phyloP scores from a whole-genome alignment of 2,113 vertebrate species.

The Myotis yumanensis region DNA sequence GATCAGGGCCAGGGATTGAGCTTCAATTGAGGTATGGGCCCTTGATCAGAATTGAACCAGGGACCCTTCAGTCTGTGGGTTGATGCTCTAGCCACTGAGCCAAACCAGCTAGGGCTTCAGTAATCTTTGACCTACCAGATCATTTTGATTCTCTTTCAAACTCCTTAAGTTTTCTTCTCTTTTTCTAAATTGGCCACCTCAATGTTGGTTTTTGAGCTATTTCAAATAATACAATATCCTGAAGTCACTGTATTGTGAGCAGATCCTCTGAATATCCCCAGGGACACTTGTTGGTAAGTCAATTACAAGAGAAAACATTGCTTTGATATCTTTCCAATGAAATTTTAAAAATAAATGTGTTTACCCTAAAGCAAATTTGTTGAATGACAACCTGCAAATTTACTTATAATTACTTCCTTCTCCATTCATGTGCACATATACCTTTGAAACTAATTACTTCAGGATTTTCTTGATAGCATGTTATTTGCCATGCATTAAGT shows the following conservation, averaged over 20 bases:
- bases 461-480: slow-evolving; percentile 76
- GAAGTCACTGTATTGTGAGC: not conserved
- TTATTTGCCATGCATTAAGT: slow-evolving; percentile 78
- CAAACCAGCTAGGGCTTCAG: not conserved
- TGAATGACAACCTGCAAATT: slow-evolving; percentile 71
- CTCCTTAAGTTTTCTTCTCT: not conserved
- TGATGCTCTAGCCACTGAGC: too few species aligned
- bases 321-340: slow-evolving; percentile 70
- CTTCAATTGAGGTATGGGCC: too few species aligned
- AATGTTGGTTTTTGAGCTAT: not conserved
- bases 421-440: slow-evolving; percentile 56
- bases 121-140: not conserved
- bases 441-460: slow-evolving; percentile 81
- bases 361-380: slow-evolving; percentile 76
- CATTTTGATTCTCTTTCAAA: not conserved
- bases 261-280: not conserved
- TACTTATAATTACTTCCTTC: slow-evolving; percentile 77
- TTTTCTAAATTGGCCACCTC: not conserved
- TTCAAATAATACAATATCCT: not conserved
- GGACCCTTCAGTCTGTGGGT: too few species aligned
- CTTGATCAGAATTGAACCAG: too few species aligned
- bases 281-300: slow-evolving; percentile 54
- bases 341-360: slow-evolving; percentile 78
- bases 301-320: slow-evolving; percentile 74
- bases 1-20: too few species aligned